Evolutionary conservation across 2,888 invertebrate genomes (phyloP).

Genomic region (Malachius bipustulatus): DNA sequence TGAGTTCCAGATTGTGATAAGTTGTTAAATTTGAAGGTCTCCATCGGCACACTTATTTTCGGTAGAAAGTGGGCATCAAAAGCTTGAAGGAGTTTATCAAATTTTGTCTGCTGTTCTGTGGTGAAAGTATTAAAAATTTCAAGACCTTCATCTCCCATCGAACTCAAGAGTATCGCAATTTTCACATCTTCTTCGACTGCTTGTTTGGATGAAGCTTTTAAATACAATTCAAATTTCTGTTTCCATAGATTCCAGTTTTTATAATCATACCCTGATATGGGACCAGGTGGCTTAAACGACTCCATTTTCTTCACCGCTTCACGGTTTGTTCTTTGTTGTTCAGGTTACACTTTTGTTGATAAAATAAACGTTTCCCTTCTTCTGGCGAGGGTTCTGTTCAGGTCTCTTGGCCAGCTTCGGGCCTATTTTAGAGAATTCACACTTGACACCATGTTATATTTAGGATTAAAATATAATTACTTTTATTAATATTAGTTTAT

Average conservation of each 20-base stretch:
- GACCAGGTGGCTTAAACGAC: neutral
- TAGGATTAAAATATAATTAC: too few relatives aligned
- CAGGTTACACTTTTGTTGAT: neutral
- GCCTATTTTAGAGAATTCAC: slow-evolving; percentile 2
- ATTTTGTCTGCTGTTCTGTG: neutral
- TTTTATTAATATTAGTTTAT: too few relatives aligned
- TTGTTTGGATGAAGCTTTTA: neutral
- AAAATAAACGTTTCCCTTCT: too few relatives aligned
- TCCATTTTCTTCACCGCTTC: too few relatives aligned
- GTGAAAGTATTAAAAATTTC: neutral
- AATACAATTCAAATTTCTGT: neutral
- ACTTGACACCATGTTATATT: slow-evolving; percentile 3
- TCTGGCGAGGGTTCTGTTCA: too few relatives aligned
- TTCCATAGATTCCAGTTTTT: slow-evolving; percentile 3
- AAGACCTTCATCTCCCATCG: neutral
- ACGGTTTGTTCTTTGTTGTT: too few relatives aligned
- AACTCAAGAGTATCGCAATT: slow-evolving; percentile 1
- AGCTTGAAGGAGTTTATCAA: neutral
- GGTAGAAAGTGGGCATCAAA: neutral
- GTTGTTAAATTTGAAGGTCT: slow-evolving; percentile 1
- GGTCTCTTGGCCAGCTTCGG: neutral
- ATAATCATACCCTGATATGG: neutral
- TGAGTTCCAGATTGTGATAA: neutral
- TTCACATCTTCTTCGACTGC: neutral
- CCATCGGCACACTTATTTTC: neutral